Conservation (phyloP, 2,888 invertebrate genomes). For the Podabrus alpinus region DNA sequence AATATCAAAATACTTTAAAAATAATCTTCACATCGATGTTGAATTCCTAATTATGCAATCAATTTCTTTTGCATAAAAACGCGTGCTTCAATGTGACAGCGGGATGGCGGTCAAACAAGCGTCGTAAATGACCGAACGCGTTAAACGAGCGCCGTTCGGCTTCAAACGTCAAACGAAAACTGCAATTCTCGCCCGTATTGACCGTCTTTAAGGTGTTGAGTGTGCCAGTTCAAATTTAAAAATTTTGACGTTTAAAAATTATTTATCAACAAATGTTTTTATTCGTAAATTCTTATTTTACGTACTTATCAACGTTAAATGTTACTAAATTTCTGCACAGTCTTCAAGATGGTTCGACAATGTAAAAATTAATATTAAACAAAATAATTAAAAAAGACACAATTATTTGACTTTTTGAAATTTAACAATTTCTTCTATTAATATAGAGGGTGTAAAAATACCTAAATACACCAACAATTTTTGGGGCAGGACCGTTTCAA, state of each 20-base stretch:
- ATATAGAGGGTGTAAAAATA: too few species aligned
- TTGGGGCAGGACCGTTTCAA: too few species aligned
- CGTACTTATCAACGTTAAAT: background rate
- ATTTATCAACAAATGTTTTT: background rate
- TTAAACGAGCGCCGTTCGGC: background rate
- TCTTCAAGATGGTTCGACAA: background rate
- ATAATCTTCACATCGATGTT: background rate
- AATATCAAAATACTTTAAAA: background rate
- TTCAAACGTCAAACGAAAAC: background rate
- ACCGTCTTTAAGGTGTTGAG: background rate
- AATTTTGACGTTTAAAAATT: background rate
- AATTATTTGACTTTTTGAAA: too few species aligned
- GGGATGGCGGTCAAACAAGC: constrained; percentile 38
- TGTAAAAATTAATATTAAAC: too few species aligned
- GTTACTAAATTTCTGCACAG: background rate
- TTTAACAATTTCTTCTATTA: too few species aligned
- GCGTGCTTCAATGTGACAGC: constrained; percentile 36
- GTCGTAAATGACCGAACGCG: constrained; percentile 11
- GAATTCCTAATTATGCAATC: constrained; percentile 27
- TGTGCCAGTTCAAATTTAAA: background rate
- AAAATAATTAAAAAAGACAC: too few species aligned
- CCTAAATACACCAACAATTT: too few species aligned
- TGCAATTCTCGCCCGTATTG: background rate
- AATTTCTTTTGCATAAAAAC: constrained; percentile 26
- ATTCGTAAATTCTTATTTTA: background rate